Conservation (phyloP, 2,113 vertebrate species). For the Helogale parvula region DNA sequence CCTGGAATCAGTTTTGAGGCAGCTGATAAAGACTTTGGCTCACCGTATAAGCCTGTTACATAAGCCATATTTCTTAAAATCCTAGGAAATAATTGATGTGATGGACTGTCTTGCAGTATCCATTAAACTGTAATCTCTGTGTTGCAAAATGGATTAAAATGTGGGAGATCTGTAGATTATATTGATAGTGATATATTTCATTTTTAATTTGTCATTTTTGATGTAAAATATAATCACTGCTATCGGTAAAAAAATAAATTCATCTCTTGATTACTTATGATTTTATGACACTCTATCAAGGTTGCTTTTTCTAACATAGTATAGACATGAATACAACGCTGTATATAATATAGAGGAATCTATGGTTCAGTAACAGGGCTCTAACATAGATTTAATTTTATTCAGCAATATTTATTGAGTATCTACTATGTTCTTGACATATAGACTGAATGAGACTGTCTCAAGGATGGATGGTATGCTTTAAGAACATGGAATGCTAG, state of each 20-base stretch:
- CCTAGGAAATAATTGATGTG: conserved; percentile 56
- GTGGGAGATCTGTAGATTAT: conserved; percentile 3
- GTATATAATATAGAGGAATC: neutral
- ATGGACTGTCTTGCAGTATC: conserved; percentile 16
- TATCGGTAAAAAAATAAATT: conserved; percentile 79
- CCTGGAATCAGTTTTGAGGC: conserved; percentile 4
- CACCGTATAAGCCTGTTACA: conserved; percentile 1
- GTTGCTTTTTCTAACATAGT: conserved; percentile 24
- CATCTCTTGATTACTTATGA: conserved; percentile 63
- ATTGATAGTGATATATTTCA: conserved; percentile 69
- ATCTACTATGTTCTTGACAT: neutral
- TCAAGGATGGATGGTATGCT: neutral
- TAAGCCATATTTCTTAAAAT: conserved; percentile 71
- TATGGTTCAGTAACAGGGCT: neutral
- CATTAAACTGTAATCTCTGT: conserved; percentile 55
- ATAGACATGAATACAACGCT: neutral
- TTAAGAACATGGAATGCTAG: neutral
- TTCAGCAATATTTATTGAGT: neutral
- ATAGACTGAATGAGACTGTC: neutral
- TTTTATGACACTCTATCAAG: conserved; percentile 49
- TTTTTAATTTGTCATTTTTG: conserved; percentile 77
- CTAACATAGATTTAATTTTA: neutral
- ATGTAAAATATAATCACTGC: conserved; percentile 72
- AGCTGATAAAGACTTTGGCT: conserved; percentile 48
- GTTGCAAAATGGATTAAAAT: conserved; percentile 54